Evolutionary conservation across 2,113 vertebrate genomes (phyloP), one percentile per base, ranked within the genome.

Genomic region (Rhinoderma darwinii): DNA sequence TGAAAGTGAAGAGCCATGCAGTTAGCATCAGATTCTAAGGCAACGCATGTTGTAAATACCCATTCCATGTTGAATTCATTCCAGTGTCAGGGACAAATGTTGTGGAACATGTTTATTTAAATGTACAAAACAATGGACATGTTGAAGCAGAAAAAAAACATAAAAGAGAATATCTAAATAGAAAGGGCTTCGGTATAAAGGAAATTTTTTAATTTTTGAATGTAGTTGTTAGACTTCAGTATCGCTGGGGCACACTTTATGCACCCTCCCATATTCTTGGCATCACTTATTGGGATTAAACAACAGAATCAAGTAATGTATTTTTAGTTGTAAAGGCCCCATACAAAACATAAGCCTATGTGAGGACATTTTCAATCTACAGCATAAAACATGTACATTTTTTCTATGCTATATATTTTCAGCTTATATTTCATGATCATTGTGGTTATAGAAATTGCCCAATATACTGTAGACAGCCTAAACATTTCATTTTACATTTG

Each of bases 141-240:
- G 5, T 37, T 1, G 15, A 66, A 32, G 15, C 12, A 22, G 18
- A 73, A n/a, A 73, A 73, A 25, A 56, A 17, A 51, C 22, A n/a
- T 20, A 61, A 9, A 32, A 11, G 63, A 68, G 32, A 68, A 35
- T 17, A 11, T 11, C 15, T 75, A 17, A n/a, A 47, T 27, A 47
- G 41, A 75, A 47, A 44, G 73, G 73, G 73, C 73, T 75, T 75
- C 14, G 44, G 4, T 75, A 47, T 47, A 47, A 11, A 75, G 41
- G n/a, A 1, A 75, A 15, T 47, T 44, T 75, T 75, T 9, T 44
- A 6, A 3, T 47, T 44, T 35, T 47, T 75, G 37, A 75, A 44
- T 75, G 73, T 75, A 44, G 12, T 44, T 41, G 70, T 43, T 70
- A 70, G 17, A 70, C 7, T 70, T 37, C 4, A 3, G 35, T 25